phyloP scores from a whole-genome alignment of 1,140 invertebrate genomes.

The Drosophila sucinea region DNA sequence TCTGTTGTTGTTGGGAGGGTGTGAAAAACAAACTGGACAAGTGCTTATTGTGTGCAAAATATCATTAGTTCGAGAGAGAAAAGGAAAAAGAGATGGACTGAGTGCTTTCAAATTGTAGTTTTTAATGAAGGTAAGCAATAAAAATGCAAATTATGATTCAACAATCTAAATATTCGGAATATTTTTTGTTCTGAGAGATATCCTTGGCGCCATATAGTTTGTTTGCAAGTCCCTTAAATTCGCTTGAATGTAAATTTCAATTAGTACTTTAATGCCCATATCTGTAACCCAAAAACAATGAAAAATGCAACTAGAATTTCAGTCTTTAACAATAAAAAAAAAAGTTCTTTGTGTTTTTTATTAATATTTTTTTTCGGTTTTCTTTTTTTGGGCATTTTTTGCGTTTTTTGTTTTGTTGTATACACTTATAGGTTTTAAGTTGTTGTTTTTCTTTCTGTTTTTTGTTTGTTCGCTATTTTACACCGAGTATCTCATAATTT shows the following conservation, averaged over 20 bases:
- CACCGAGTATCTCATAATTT: constrained; percentile 65
- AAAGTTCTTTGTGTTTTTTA: constrained; percentile 71
- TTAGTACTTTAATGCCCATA: too few relatives aligned
- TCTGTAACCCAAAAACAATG: background rate
- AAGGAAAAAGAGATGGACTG: constrained; percentile 1
- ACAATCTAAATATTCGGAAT: background rate
- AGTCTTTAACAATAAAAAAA: constrained; percentile 81
- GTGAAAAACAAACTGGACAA: constrained; percentile 34
- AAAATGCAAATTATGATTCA: background rate
- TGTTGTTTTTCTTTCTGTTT: constrained; percentile 15
- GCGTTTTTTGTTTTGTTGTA: constrained; percentile 44
- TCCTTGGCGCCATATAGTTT: too few relatives aligned
- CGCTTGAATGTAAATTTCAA: too few relatives aligned
- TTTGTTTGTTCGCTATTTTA: constrained; percentile 55
- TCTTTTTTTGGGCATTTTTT: constrained; percentile 27
- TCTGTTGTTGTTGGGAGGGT: background rate
- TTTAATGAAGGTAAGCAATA: constrained; percentile 8
- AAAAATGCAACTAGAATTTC: constrained; percentile 41
- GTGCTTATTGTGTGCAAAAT: constrained; percentile 44
- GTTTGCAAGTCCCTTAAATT: too few relatives aligned
- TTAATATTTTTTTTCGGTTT: constrained; percentile 31
- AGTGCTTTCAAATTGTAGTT: constrained; percentile 21
- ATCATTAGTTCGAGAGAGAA: constrained; percentile 37
- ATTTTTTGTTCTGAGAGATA: too few relatives aligned
- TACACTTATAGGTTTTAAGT: constrained; percentile 69